Percentiles rank a stretch among this genome's conserved stretches.
Evolutionary conservation across 1,140 invertebrate genomes (phyloP).

Genomic region (Zelostemma sp.): DNA sequence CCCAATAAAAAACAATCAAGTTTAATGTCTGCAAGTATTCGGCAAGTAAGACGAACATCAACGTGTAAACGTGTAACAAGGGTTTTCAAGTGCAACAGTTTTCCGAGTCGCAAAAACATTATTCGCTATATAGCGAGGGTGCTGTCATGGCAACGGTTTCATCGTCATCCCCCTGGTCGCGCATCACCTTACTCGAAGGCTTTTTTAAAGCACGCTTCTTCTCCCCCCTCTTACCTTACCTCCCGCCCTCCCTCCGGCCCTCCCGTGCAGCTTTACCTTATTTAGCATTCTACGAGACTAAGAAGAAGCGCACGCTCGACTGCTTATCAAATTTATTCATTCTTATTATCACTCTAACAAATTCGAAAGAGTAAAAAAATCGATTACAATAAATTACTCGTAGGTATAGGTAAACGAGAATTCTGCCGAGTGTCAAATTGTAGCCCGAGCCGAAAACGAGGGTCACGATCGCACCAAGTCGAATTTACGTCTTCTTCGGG

Average conservation of each 20-base stretch:
- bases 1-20: not conserved
- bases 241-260: too few relatives aligned
- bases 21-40: conserved; percentile 5
- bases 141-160: conserved; percentile 28
- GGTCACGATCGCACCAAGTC: too few relatives aligned
- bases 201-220: conserved; percentile 19
- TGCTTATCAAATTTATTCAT: not conserved
- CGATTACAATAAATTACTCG: too few relatives aligned
- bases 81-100: conserved; percentile 5
- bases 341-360: not conserved
- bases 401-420: too few relatives aligned
- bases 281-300: too few relatives aligned
- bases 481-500: too few relatives aligned
- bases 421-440: too few relatives aligned
- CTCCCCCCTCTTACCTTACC: conserved; percentile 3
- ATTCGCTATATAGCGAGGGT: conserved; percentile 9
- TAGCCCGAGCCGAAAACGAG: too few relatives aligned
- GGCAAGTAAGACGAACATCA: conserved; percentile 3
- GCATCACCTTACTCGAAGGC: conserved; percentile 15
- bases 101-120: conserved; percentile 3
- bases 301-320: not conserved
- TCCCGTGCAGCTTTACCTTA: too few relatives aligned
- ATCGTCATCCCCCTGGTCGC: conserved; percentile 18
- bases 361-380: not conserved
- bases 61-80: too few relatives aligned